Base-by-base conservation (phyloP, 2,888 invertebrate genomes). In the Diloba caeruleocephala region DNA sequence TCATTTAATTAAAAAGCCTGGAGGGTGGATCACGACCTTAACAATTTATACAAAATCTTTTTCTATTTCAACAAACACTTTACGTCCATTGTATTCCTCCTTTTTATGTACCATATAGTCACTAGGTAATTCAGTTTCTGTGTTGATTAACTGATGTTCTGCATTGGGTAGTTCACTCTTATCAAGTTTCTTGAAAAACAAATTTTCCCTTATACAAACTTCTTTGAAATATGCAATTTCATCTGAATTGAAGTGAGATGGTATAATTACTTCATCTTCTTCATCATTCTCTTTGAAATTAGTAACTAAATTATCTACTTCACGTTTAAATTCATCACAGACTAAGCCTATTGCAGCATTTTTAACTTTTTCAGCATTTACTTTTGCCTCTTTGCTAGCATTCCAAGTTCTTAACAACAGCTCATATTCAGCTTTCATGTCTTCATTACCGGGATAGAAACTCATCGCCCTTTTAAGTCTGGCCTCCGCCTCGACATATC, bases 401-500 rank as follows among this genome's bases (percentile, higher is more conserved):
- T 82, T 79, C 45, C 77, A 81, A 23, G 87, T 81, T 32, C 77
- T 84, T 29, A 85, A 66, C 29, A 96, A 80, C 13, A 89, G 69
- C 8, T 92, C 76, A 25, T 95, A 87, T 87, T 96, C 96, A 2
- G 85, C 84, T 17, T 89, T 81, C 14, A 96, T 94, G 12, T 94
- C 93, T 5, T 84, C 74, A 75, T 94, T 95, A 4, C 88, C 82
- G 0, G 96, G 95, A 54, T 94, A 89, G 19, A 95, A 63, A 39
- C 79, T 81, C 19, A 94, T 87, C 1, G 96, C 96, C 57, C 81
- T 84, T 29, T 90, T 85, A 5, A 97, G 82, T 66, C 91, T 85
- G 32, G 86, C 88, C 58, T 95, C 94, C 0, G 97, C 96, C 21
- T 74, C 76, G 4, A 88, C 75, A 78, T 94, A 96, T 7, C 96